These are phyloP conservation scores for Dyspetes luteomarginatus DNA, from an alignment of 2,888 invertebrate genomes.

Conservation along the genomic window DNA sequence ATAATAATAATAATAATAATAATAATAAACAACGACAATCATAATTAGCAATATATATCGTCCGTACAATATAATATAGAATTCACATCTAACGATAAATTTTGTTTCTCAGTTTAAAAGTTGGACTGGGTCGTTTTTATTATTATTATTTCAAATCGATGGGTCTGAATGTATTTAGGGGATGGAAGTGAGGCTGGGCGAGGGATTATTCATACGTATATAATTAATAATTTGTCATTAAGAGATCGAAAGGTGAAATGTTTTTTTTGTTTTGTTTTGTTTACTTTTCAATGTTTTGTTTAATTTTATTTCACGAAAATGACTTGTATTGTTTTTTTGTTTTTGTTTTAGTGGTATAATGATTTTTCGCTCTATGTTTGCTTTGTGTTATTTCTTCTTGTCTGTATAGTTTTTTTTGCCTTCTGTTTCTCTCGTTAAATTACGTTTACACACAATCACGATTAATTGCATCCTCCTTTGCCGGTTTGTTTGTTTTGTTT, in stretches of 20 bases:
- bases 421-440: conserved; percentile 64
- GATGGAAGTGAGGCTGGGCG: conserved; percentile 45
- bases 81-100: conserved; percentile 83
- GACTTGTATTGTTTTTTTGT: not conserved
- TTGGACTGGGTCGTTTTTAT: conserved; percentile 67
- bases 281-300: conserved; percentile 15
- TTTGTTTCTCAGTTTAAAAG: conserved; percentile 67
- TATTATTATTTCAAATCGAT: conserved; percentile 40
- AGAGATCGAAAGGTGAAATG: conserved; percentile 68
- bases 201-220: conserved; percentile 49
- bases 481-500: conserved; percentile 69
- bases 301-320: conserved; percentile 19
- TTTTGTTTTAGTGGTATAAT: conserved; percentile 11
- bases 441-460: conserved; percentile 81
- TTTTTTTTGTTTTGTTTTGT: conserved; percentile 15
- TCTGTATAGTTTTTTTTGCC: conserved; percentile 36
- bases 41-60: conserved; percentile 79
- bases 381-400: conserved; percentile 30
- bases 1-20: conserved; percentile 72
- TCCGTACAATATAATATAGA: conserved; percentile 82
- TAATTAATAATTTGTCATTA: conserved; percentile 58
- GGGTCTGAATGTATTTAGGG: conserved; percentile 44
- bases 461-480: conserved; percentile 76
- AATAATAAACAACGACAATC: conserved; percentile 79
- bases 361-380: conserved; percentile 37